Evolutionary conservation across 1,140 invertebrate genomes (phyloP), one percentile per base, ranked within the genome.

Genomic region (Panulirus ornatus): DNA sequence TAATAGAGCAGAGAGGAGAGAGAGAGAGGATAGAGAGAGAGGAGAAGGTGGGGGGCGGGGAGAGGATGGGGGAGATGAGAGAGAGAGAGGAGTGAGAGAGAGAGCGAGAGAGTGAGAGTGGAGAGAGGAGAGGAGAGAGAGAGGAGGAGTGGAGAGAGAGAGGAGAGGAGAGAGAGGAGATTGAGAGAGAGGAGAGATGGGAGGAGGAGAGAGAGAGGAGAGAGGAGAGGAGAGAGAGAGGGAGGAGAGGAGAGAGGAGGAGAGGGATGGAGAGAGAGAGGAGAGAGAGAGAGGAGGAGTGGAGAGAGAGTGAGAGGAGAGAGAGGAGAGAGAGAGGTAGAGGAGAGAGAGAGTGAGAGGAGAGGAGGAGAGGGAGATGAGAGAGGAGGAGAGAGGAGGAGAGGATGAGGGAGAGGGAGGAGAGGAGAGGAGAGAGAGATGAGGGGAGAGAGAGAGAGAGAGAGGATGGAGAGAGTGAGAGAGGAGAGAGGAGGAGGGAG

Each of bases 81-180:
- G 66, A 30, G 66, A 30, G 66, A 30, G 66, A 30, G 66, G 66
- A 30, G 66, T 70, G 66, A 30, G 66, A 30, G 66, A 30, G 66
- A 30, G 66, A 30, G 66, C 36, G 66, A 30, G 66, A 30, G 66
- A 30, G 66, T 70, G 66, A 30, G 66, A 30, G n/a, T 58, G 47
- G 9, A 40, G 51, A 22, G 34, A n/a, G 34, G 40, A 51, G 40
- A 6, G 27, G 30, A 3, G 51, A 11, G 51, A 11, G 66, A 6
- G 66, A 11, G 51, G 51, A 22, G 51, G 22, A 40, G 36, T 47
- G 40, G n/a, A 27, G 40, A 51, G 44, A 79, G 76, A 27, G 8
- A 71, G 30, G 30, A 34, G 14, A 71, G 47, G 66, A 75, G 22
- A 85, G 84, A 47, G 36, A 85, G 66, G 30, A 27, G 47, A 40